These are phyloP conservation scores for Cordilura impudica DNA, from an alignment of 2,888 invertebrate species.

Conservation along the genomic window DNA sequence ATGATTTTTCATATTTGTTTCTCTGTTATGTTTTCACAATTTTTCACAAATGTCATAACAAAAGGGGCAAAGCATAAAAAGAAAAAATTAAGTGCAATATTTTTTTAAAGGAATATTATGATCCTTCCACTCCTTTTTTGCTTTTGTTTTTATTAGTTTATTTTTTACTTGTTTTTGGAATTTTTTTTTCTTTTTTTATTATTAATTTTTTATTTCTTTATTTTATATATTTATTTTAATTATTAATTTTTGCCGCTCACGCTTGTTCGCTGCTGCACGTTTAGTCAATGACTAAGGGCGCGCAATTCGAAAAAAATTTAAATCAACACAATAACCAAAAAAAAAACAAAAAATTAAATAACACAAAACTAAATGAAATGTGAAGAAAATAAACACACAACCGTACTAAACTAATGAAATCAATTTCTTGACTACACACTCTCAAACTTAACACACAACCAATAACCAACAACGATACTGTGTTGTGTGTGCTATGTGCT, in stretches of 20 bases:
- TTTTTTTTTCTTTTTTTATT: background rate
- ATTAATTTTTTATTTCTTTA: constrained; percentile 26
- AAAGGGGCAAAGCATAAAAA: too few relatives aligned
- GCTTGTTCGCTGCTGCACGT: constrained; percentile 68
- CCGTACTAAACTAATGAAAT: constrained; percentile 75
- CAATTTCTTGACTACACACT: constrained; percentile 68
- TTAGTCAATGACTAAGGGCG: constrained; percentile 77
- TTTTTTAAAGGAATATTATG: too few relatives aligned
- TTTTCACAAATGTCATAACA: constrained; percentile 33
- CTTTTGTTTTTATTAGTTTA: constrained; percentile 23
- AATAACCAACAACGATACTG: constrained; percentile 55
- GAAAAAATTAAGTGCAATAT: too few relatives aligned
- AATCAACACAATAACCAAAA: constrained; percentile 68
- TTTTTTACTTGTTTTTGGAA: background rate
- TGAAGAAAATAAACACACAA: constrained; percentile 34
- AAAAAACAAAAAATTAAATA: constrained; percentile 21
- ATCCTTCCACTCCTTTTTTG: background rate
- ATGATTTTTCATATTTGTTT: constrained; percentile 33
- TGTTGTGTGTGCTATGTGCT: background rate
- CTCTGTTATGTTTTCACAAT: constrained; percentile 27
- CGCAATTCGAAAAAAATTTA: constrained; percentile 76
- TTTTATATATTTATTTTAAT: constrained; percentile 10
- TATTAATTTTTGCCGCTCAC: constrained; percentile 50
- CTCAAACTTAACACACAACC: constrained; percentile 58
- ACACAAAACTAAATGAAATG: constrained; percentile 61